Evolutionary conservation across 2,888 invertebrate species (phyloP).

Genomic region (Platyscelio sp.): DNA sequence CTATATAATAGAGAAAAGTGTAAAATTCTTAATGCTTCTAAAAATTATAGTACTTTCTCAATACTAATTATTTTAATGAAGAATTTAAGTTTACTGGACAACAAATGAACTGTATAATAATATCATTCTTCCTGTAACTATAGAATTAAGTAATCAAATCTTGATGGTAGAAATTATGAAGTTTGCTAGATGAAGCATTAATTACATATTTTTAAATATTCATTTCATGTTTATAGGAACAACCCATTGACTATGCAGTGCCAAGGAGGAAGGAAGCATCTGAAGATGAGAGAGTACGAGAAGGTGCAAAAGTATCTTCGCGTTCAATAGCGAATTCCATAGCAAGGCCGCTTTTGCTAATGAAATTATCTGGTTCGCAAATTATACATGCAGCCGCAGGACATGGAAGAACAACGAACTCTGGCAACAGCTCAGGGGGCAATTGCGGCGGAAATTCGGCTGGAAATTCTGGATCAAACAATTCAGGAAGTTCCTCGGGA

Average conservation of each 20-base stretch:
- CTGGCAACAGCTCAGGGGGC: conserved; percentile 84
- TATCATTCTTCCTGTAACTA: too few species aligned
- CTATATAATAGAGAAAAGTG: too few species aligned
- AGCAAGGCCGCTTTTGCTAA: conserved; percentile 82
- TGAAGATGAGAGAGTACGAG: conserved; percentile 87
- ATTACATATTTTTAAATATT: conserved; percentile 55
- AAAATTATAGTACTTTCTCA: too few species aligned
- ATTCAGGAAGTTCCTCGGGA: conserved; percentile 77
- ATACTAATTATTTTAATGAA: too few species aligned
- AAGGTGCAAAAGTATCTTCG: conserved; percentile 84
- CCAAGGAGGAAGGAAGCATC: conserved; percentile 92
- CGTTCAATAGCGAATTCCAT: conserved; percentile 82
- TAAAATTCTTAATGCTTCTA: too few species aligned
- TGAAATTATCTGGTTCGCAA: conserved; percentile 82
- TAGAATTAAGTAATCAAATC: too few species aligned
- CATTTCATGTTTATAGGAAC: conserved; percentile 87
- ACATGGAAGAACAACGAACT: conserved; percentile 89
- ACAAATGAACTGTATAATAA: too few species aligned
- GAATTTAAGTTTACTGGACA: too few species aligned
- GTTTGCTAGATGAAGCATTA: too few species aligned
- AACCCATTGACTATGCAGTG: conserved; percentile 95
- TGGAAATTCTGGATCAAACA: conserved; percentile 70
- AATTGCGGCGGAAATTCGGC: conserved; percentile 78
- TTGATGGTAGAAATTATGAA: too few species aligned
- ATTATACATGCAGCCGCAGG: conserved; percentile 89